phyloP scores from a whole-genome alignment of 2,113 vertebrate genomes.

The Bolborhynchus lineola region DNA sequence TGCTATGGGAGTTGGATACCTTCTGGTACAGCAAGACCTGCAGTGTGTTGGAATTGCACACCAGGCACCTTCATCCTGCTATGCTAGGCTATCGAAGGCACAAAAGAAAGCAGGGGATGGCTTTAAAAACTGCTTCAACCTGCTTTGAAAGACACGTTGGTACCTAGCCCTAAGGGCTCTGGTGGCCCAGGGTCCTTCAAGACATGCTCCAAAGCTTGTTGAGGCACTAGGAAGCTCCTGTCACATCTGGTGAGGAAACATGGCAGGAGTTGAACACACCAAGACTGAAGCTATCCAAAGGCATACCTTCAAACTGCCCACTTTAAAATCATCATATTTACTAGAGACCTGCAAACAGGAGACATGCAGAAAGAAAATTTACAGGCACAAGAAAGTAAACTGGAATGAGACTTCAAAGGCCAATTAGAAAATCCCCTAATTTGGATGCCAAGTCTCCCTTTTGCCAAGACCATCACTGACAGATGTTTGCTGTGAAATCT shows the following conservation, averaged over 20 bases:
- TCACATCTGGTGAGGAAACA: neutral
- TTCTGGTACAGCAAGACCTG: neutral
- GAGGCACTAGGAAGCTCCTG: neutral
- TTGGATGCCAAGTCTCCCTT: neutral
- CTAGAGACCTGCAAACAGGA: neutral
- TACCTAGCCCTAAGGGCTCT: neutral
- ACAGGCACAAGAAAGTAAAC: constrained; percentile 8
- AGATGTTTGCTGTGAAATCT: constrained; percentile 7
- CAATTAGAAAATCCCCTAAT: neutral
- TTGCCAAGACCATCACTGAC: neutral
- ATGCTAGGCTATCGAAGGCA: neutral
- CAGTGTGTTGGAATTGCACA: neutral
- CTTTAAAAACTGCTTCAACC: neutral
- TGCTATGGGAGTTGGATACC: neutral
- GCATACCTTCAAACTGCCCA: neutral
- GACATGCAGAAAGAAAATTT: neutral
- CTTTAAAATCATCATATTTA: neutral
- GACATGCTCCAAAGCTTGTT: neutral
- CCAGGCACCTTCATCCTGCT: neutral
- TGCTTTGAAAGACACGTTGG: neutral
- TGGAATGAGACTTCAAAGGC: neutral
- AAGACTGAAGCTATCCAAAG: neutral
- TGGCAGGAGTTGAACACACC: neutral
- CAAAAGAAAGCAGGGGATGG: neutral
- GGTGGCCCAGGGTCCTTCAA: neutral